Conservation (phyloP, 2,888 invertebrate genomes). For the Hermodice carunculata region DNA sequence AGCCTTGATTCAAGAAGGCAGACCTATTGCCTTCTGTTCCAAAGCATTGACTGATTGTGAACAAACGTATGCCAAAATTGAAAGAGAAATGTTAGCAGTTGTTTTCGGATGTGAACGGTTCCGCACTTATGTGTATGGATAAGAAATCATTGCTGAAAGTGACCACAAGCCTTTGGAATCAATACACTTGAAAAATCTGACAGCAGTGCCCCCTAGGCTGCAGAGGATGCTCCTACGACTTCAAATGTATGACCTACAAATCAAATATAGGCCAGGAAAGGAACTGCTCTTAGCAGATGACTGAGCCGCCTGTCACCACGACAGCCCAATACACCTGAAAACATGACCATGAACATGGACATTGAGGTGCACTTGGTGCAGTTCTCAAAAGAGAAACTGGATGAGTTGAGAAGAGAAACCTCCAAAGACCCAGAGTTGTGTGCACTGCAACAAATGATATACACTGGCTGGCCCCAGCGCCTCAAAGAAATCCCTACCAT, state of each 20-base stretch:
- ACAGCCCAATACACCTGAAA: not conserved
- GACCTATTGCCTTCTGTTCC: slow-evolving; percentile 44
- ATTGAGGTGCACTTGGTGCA: not conserved
- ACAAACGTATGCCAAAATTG: slow-evolving; percentile 43
- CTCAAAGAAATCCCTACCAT: slow-evolving; percentile 11
- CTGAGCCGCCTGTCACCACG: slow-evolving; percentile 25
- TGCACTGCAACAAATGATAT: not conserved
- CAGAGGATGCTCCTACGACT: slow-evolving; percentile 22
- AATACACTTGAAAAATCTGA: slow-evolving; percentile 17
- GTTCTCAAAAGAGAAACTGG: not conserved
- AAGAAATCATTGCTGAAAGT: slow-evolving; percentile 35
- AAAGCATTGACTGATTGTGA: slow-evolving; percentile 43
- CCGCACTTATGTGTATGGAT: slow-evolving; percentile 42
- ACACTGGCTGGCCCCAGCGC: slow-evolving; percentile 19
- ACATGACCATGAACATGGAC: slow-evolving; percentile 1
- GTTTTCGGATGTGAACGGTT: slow-evolving; percentile 44
- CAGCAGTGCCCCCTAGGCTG: slow-evolving; percentile 5
- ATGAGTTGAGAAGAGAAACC: not conserved
- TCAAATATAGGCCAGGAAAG: slow-evolving; percentile 27
- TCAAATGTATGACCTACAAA: slow-evolving; percentile 12
- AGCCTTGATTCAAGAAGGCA: slow-evolving; percentile 42
- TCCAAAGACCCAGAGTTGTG: not conserved
- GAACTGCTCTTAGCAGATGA: slow-evolving; percentile 31
- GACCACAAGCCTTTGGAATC: slow-evolving; percentile 45
- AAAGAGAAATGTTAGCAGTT: slow-evolving; percentile 41